Percentiles rank a stretch among this genome's conserved stretches.
Evolutionary conservation across 92 coral and sea anemone species (phyloP).

Genomic region (Diadumene lineata): DNA sequence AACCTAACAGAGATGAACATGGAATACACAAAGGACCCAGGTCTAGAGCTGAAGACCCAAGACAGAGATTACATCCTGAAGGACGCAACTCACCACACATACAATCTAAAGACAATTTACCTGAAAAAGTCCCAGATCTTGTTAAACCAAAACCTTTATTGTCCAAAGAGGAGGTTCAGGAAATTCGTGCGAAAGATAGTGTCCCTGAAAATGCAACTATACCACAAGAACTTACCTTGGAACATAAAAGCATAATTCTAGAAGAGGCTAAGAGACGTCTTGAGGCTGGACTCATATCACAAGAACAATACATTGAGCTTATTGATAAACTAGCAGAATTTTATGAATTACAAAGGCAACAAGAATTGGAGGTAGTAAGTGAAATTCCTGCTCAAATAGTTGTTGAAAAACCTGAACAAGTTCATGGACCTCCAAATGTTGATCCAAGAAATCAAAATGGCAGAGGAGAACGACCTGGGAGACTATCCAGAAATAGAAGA

Average conservation of each 20-base stretch:
- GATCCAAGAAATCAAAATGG: slow-evolving; percentile 13
- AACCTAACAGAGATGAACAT: slow-evolving; percentile 22
- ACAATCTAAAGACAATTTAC: not conserved
- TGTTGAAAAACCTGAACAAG: slow-evolving; percentile 27
- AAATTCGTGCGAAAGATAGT: slow-evolving; percentile 48
- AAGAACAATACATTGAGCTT: slow-evolving; percentile 86
- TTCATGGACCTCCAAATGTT: slow-evolving; percentile 19
- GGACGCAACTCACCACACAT: not conserved
- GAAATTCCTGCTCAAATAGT: slow-evolving; percentile 6
- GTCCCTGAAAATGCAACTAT: slow-evolving; percentile 66
- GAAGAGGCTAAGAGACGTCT: slow-evolving; percentile 85
- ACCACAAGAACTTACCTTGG: slow-evolving; percentile 92
- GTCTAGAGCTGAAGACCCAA: slow-evolving; percentile 1
- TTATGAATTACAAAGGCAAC: slow-evolving; percentile 86
- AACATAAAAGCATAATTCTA: slow-evolving; percentile 73
- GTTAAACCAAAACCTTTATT: slow-evolving; percentile 81
- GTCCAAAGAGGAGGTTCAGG: slow-evolving; percentile 61
- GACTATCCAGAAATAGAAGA: slow-evolving; percentile 16
- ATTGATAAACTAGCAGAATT: slow-evolving; percentile 87
- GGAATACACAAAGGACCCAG: slow-evolving; percentile 14
- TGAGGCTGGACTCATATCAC: slow-evolving; percentile 71
- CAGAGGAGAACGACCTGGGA: slow-evolving; percentile 10
- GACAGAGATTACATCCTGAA: slow-evolving; percentile 13
- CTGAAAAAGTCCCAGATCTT: slow-evolving; percentile 54
- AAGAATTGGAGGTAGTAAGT: slow-evolving; percentile 49